phyloP scores from a whole-genome alignment of 2,888 invertebrate genomes.

The Timema cristinae region DNA sequence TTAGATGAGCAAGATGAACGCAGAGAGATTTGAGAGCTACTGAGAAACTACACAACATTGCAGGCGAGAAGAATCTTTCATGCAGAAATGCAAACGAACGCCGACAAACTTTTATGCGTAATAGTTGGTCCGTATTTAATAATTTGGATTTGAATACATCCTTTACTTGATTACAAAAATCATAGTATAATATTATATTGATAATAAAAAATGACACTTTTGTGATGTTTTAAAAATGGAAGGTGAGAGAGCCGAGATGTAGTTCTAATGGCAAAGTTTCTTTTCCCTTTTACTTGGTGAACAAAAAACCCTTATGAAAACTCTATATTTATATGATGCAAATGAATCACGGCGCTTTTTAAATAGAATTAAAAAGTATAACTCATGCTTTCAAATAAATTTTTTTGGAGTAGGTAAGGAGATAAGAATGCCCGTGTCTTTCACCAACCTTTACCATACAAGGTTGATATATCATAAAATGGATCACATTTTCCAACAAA shows the following conservation, averaged over 20 bases:
- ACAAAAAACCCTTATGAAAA: background rate
- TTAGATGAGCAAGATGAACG: no score
- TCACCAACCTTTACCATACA: background rate
- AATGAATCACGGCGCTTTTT: constrained; percentile 1
- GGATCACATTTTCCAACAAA: background rate
- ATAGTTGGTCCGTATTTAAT: background rate
- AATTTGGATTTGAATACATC: background rate
- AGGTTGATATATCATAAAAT: background rate
- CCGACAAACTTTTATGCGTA: background rate
- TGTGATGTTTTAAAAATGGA: background rate
- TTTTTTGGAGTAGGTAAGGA: background rate
- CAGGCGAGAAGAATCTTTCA: no score
- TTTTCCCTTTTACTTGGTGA: background rate
- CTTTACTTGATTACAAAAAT: background rate
- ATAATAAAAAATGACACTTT: background rate
- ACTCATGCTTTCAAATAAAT: background rate
- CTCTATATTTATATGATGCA: constrained; percentile 9
- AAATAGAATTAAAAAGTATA: background rate
- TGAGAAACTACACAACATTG: no score
- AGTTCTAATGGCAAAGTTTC: no score
- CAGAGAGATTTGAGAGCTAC: no score
- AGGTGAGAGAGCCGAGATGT: background rate
- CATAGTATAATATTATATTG: background rate
- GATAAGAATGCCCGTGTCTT: background rate
- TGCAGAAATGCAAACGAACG: background rate